A percentile compares a stretch with the other conserved stretches of the same genome.
These are phyloP conservation scores for Brachylomia viminalis DNA, from an alignment of 2,888 invertebrate genomes.

Conservation along the genomic window DNA sequence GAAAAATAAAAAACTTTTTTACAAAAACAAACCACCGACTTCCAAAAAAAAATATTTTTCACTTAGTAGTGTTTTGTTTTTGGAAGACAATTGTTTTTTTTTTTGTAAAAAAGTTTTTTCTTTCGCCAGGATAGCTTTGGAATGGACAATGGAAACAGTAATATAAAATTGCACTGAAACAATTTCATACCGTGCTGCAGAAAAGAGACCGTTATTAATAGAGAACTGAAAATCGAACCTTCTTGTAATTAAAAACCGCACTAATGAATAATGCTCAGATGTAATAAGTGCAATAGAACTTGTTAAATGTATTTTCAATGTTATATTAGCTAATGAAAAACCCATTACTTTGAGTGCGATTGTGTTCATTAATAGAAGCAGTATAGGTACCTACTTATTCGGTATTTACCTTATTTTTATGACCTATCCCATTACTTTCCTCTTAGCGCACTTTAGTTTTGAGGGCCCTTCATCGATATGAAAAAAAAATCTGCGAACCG, in stretches of 20 bases:
- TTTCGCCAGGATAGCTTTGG: not conserved
- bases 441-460: not conserved
- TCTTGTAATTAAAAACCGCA: not conserved
- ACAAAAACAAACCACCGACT: no score
- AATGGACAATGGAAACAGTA: slow-evolving; percentile 10
- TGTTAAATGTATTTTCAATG: not conserved
- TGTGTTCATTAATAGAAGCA: not conserved
- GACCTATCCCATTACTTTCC: not conserved
- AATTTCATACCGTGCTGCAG: slow-evolving; percentile 9
- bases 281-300: not conserved
- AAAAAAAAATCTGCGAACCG: not conserved
- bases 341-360: not conserved
- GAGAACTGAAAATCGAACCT: slow-evolving; percentile 1
- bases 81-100: no score
- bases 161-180: slow-evolving; percentile 8
- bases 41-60: no score
- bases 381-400: not conserved
- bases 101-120: no score
- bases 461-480: no score
- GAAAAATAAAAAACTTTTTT: no score
- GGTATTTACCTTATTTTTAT: not conserved
- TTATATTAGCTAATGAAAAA: not conserved
- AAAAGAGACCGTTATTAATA: not conserved
- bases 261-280: not conserved
- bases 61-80: no score